Evolutionary conservation across 2,113 vertebrate genomes (phyloP).

Genomic region (Melozone crissalis): DNA sequence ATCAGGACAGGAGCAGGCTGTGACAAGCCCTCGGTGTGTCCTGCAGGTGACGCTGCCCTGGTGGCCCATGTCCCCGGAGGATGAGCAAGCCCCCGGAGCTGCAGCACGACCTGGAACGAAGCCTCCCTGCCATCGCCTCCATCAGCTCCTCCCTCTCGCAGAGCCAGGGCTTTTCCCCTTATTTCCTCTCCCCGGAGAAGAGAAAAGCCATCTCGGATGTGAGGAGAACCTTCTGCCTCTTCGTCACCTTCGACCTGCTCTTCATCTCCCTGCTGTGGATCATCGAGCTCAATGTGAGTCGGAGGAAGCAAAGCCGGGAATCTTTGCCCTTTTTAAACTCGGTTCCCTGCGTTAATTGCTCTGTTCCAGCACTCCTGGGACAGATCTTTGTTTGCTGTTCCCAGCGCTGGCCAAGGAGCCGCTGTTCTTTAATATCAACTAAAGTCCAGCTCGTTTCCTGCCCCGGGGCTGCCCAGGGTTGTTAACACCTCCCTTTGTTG

Average conservation of each 20-base stretch:
- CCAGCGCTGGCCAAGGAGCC: background rate
- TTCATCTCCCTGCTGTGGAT: conserved; percentile 97
- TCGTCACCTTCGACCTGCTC: conserved; percentile 97
- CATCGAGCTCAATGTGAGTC: conserved; percentile 91
- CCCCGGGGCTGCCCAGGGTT: background rate
- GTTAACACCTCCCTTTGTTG: background rate
- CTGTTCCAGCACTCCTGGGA: background rate
- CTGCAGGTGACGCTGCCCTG: background rate
- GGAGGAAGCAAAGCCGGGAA: background rate
- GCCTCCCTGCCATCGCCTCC: conserved; percentile 89
- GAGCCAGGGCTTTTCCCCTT: conserved; percentile 78
- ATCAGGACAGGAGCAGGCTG: background rate
- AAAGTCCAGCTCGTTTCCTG: background rate
- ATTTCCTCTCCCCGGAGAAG: conserved; percentile 72
- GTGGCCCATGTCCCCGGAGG: conserved; percentile 45
- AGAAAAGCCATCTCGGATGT: conserved; percentile 90
- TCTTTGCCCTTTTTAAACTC: background rate
- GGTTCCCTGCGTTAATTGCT: background rate
- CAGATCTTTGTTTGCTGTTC: conserved; percentile 53
- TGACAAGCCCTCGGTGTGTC: background rate
- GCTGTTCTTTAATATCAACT: background rate
- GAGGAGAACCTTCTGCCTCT: conserved; percentile 97
- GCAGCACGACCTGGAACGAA: conserved; percentile 82
- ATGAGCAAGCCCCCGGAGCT: conserved; percentile 76
- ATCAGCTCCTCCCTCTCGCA: conserved; percentile 84